Conservation (phyloP, 2,113 vertebrate species). For the Cercocebus atys region DNA sequence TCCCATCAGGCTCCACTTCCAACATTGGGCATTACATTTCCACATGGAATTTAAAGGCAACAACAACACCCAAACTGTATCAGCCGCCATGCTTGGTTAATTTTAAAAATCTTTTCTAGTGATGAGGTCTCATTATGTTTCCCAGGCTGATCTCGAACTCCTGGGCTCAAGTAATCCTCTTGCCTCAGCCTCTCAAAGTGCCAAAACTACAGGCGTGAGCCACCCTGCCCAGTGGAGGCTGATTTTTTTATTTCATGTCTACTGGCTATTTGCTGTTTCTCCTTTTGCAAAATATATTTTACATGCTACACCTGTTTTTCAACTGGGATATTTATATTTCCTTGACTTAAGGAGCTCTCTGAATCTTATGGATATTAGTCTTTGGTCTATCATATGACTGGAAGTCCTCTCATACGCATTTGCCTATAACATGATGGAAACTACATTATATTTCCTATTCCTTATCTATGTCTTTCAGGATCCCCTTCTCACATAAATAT, state of each 20-base stretch:
- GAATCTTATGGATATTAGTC: background rate
- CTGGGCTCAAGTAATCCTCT: too few relatives aligned
- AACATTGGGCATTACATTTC: too few relatives aligned
- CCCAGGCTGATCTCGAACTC: too few relatives aligned
- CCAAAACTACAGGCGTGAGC: too few relatives aligned
- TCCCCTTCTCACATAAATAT: background rate
- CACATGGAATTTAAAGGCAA: too few relatives aligned
- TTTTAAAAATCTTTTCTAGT: too few relatives aligned
- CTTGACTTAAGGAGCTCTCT: background rate
- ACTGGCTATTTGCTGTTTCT: background rate
- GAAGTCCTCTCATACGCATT: background rate
- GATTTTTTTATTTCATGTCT: background rate
- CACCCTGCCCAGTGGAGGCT: background rate
- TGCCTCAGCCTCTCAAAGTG: too few relatives aligned
- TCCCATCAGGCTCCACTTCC: too few relatives aligned
- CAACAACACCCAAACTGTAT: too few relatives aligned
- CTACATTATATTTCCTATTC: background rate
- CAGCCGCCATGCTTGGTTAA: too few relatives aligned
- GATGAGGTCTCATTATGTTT: too few relatives aligned
- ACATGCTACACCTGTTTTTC: background rate
- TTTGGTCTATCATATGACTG: background rate
- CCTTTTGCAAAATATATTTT: background rate
- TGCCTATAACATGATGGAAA: background rate
- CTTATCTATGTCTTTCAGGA: background rate
- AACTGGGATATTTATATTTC: background rate